Evolutionary conservation across 2,797 vertebrate species (phyloP).

Genomic region (Myripristis murdjan): DNA sequence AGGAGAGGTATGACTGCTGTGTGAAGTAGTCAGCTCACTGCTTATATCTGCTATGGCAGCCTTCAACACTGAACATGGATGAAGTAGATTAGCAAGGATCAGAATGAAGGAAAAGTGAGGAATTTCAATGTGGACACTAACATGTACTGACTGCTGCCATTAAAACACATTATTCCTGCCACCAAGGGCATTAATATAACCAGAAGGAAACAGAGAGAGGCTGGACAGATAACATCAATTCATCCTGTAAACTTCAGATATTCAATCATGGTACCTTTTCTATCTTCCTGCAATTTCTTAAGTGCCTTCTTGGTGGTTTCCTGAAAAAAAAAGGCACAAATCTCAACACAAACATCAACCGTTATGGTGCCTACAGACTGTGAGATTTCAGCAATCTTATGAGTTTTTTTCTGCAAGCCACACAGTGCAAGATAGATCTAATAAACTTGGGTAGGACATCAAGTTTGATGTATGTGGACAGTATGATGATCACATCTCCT

Average conservation of each 20-base stretch:
- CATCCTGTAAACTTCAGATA: not conserved
- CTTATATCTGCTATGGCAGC: conserved; percentile 27
- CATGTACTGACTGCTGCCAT: too few species aligned
- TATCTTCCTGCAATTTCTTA: conserved; percentile 19
- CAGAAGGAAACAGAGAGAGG: too few species aligned
- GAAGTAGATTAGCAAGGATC: conserved; percentile 7
- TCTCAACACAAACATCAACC: not conserved
- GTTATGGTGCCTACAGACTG: not conserved
- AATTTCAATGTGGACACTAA: not conserved
- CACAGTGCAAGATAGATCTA: too few species aligned
- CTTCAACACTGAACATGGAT: conserved; percentile 47
- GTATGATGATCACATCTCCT: too few species aligned
- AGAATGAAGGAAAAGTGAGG: conserved; percentile 7
- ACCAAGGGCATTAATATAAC: too few species aligned
- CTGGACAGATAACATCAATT: not conserved
- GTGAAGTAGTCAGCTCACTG: not conserved
- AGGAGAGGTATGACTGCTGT: not conserved
- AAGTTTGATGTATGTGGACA: too few species aligned
- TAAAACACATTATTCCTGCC: too few species aligned
- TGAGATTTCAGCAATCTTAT: too few species aligned
- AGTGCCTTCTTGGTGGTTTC: conserved; percentile 32
- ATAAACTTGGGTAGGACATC: too few species aligned
- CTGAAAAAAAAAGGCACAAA: conserved; percentile 40
- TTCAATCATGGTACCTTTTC: conserved; percentile 43
- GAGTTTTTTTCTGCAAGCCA: too few species aligned